Evolutionary conservation across 2,888 invertebrate species (phyloP).

Genomic region (Cybosia mesomella): DNA sequence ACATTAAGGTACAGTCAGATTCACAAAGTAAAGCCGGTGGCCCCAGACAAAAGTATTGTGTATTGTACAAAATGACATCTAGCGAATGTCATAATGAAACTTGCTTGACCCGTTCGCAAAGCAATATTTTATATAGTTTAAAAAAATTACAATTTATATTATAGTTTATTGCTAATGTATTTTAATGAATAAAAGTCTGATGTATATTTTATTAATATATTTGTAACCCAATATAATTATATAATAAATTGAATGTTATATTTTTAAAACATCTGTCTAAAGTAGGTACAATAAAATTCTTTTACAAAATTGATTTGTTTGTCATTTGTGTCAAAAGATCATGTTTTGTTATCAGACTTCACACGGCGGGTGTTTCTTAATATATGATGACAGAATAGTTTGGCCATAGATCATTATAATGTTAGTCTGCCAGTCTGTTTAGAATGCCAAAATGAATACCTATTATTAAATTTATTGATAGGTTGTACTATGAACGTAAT

Average conservation of each 20-base stretch:
- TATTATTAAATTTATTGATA: conserved; percentile 8
- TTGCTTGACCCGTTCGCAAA: conserved; percentile 20
- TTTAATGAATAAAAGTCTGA: conserved; percentile 31
- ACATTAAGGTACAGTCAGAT: neutral
- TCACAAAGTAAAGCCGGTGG: neutral
- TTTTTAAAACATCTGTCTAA: conserved; percentile 15
- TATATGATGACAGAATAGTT: conserved; percentile 6
- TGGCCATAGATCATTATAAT: conserved; percentile 9
- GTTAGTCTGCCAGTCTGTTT: neutral
- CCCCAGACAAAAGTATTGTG: neutral
- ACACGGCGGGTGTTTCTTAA: conserved; percentile 21
- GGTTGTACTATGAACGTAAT: neutral
- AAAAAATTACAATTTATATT: conserved; percentile 26
- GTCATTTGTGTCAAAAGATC: conserved; percentile 18
- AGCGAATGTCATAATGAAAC: conserved; percentile 19
- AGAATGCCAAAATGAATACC: neutral
- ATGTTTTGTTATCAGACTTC: conserved; percentile 31
- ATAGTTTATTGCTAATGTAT: conserved; percentile 31
- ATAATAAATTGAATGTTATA: conserved; percentile 4
- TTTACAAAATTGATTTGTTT: conserved; percentile 29
- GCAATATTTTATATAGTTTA: conserved; percentile 11
- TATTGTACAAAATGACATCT: conserved; percentile 40
- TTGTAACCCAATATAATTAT: conserved; percentile 23
- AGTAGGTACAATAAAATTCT: conserved; percentile 21
- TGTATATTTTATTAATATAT: conserved; percentile 30